Evolutionary conservation across 2,797 vertebrate genomes (phyloP).

Genomic region (Chrysocyon brachyurus): DNA sequence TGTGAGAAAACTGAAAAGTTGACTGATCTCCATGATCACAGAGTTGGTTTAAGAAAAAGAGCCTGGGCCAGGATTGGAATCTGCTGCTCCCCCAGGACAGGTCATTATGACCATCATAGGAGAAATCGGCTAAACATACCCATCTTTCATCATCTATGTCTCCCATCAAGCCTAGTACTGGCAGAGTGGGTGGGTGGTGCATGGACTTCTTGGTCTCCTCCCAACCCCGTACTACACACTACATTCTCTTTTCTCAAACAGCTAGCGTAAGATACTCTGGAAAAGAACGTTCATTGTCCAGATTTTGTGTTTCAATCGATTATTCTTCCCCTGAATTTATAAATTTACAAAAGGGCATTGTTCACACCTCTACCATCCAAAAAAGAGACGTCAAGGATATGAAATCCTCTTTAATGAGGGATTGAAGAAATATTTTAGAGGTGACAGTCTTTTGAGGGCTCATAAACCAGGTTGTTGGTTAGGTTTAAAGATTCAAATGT

Average conservation of each 20-base stretch:
- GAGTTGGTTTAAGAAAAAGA: neutral
- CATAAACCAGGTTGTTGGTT: neutral
- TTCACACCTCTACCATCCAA: neutral
- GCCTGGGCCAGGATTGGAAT: neutral
- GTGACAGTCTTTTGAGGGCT: neutral
- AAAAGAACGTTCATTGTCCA: neutral
- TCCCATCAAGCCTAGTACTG: neutral
- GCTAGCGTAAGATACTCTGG: neutral
- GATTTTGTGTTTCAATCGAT: neutral
- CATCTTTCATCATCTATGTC: neutral
- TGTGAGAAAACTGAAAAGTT: neutral
- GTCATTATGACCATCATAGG: neutral
- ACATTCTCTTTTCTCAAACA: neutral
- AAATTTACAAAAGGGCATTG: neutral
- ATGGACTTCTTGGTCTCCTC: neutral
- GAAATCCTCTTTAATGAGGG: constrained; percentile 8
- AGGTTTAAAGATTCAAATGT: neutral
- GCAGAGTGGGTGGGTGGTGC: neutral
- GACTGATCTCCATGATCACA: neutral
- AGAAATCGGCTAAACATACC: neutral
- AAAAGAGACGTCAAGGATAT: neutral
- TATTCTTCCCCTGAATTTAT: neutral
- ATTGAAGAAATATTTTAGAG: neutral
- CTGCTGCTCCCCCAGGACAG: neutral
- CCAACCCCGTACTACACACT: neutral